Evolutionary conservation across 35 echinoderm and acorn worm species (phyloP), one percentile per base, ranked within the genome.

Genomic region (Amphiura filiformis): DNA sequence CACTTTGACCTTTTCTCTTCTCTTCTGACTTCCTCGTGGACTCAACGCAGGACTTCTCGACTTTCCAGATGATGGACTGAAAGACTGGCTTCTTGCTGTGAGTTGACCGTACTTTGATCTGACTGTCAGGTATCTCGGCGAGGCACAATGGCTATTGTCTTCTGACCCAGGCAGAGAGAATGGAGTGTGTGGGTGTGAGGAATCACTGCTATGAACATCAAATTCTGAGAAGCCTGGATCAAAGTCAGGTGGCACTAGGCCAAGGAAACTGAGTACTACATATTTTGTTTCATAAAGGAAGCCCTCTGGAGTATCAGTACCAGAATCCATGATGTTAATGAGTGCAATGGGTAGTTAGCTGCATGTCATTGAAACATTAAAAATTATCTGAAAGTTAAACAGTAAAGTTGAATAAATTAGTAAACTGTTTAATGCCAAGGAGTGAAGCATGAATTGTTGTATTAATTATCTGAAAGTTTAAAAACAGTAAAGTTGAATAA

Each of bases 231-330:
- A 85, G 32, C 83, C 83, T 35, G 83, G 83, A 36, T 93, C 91
- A 47, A 93, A 83, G 12, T 86, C 86, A 78, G 91, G 91, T 37
- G 94, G 94, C 0, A 91, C 90, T 5, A 96, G 80, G 5, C 94
- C 94, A 0, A 96, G 81, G 38, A 88, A 96, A 65, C 88, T 96
- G 3, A 96, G 70, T 39, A 96, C 94, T 11, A 96, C 94, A 78
- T 92, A 92, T 80, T 96, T 96, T 20, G 94, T 96, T 37, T 96
- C 91, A 44, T 96, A 89, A n/a, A 91, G 76, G 82, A 96, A 96
- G 37, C 88, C 94, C 65, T 96, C 90, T 13, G 94, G 94, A 28
- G 94, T 96, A 40, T 89, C 81, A 9, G 78, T 33, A 32, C 34
- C 57, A 37, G 83, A 78, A 17, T 83, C 89, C 76, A 85, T 84